Conservation (phyloP, 2,888 invertebrate species). For the Drosophila neonasuta region DNA sequence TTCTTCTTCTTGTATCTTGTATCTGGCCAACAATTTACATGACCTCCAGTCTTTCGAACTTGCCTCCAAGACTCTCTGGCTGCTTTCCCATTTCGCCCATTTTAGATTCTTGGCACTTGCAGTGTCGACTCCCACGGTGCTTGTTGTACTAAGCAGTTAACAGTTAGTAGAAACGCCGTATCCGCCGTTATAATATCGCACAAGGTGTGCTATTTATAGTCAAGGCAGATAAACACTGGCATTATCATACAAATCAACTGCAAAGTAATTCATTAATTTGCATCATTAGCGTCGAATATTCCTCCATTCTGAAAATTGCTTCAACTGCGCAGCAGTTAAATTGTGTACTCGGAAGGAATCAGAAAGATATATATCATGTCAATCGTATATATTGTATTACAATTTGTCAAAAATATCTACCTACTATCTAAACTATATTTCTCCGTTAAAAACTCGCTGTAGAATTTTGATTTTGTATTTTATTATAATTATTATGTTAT, state of each 20-base stretch:
- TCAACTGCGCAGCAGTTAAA: too few relatives aligned
- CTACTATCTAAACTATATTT: too few relatives aligned
- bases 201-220: conserved; percentile 14
- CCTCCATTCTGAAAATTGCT: too few relatives aligned
- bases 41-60: conserved; percentile 18
- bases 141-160: conserved; percentile 30
- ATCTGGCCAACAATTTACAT: conserved; percentile 32
- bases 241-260: conserved; percentile 7
- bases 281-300: neutral
- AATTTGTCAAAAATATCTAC: too few relatives aligned
- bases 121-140: conserved; percentile 23
- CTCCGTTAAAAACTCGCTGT: too few relatives aligned
- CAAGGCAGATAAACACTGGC: conserved; percentile 14
- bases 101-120: neutral
- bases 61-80: conserved; percentile 17
- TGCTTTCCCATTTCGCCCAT: neutral
- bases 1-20: conserved; percentile 9
- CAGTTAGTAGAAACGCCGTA: conserved; percentile 22
- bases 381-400: too few relatives aligned
- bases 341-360: too few relatives aligned
- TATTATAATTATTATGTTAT: too few relatives aligned
- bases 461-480: too few relatives aligned
- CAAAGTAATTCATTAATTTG: conserved; percentile 10
- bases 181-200: conserved; percentile 18
- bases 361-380: too few relatives aligned